A percentile compares a stretch with the other conserved stretches of the same genome.
Evolutionary conservation across 2,888 invertebrate species (phyloP).

Genomic region (Amaurobius ferox): DNA sequence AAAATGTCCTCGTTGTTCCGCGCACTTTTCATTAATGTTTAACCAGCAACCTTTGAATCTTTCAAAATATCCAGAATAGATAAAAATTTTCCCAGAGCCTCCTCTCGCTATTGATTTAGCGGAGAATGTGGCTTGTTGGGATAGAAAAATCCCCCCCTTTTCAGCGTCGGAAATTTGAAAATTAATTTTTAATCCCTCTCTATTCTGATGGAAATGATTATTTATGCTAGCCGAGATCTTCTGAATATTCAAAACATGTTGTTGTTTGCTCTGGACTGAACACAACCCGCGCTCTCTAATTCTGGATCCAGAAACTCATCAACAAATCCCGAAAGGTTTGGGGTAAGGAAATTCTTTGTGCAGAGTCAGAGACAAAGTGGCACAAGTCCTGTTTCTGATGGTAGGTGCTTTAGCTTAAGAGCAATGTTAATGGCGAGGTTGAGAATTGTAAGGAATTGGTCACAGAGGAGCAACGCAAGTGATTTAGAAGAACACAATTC

Average conservation of each 20-base stretch:
- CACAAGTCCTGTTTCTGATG: neutral
- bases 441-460: neutral
- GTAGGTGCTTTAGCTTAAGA: neutral
- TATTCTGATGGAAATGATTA: constrained; percentile 42
- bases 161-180: constrained; percentile 34
- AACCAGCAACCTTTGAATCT: neutral
- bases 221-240: constrained; percentile 35
- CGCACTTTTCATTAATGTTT: too few species aligned
- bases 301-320: constrained; percentile 16
- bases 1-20: neutral
- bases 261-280: constrained; percentile 17
- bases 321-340: constrained; percentile 27
- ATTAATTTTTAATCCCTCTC: constrained; percentile 56
- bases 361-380: constrained; percentile 25
- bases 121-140: neutral
- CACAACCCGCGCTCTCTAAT: neutral
- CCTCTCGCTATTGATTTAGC: constrained; percentile 21
- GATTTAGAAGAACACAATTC: too few species aligned
- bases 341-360: constrained; percentile 26
- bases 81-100: neutral
- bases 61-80: neutral
- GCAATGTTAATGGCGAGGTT: neutral
- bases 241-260: constrained; percentile 55
- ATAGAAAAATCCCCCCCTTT: constrained; percentile 25
- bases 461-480: too few species aligned